phyloP scores from a whole-genome alignment of 1,140 invertebrate genomes.

The Drosophila bocqueti region DNA sequence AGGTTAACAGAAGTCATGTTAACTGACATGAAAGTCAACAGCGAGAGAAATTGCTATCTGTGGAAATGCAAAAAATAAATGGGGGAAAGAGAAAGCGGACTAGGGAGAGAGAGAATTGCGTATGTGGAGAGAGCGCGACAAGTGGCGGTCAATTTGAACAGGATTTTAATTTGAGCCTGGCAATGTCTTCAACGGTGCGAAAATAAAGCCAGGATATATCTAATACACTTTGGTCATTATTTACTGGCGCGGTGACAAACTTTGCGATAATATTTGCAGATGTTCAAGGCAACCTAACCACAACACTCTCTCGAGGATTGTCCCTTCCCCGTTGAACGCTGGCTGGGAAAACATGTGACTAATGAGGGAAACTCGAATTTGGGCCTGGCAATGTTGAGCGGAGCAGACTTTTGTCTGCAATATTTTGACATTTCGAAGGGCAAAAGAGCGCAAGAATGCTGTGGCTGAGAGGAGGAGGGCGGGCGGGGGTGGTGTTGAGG shows the following conservation, averaged over 20 bases:
- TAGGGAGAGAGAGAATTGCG: conserved; percentile 11
- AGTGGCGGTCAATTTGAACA: conserved; percentile 48
- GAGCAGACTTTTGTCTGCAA: conserved; percentile 65
- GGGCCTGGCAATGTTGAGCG: conserved; percentile 46
- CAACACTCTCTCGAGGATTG: background rate
- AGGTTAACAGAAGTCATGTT: conserved; percentile 28
- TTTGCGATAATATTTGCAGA: background rate
- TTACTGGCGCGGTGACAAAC: background rate
- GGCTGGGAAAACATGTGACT: conserved; percentile 67
- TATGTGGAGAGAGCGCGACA: conserved; percentile 31
- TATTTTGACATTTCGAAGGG: conserved; percentile 82
- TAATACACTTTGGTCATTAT: background rate
- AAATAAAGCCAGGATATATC: background rate
- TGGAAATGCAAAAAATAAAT: background rate
- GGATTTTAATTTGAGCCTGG: conserved; percentile 3
- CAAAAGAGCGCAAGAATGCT: conserved; percentile 53
- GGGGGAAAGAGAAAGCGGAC: background rate
- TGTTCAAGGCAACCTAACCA: background rate
- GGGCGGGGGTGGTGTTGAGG: background rate
- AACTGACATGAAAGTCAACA: conserved; percentile 26
- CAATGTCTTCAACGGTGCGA: background rate
- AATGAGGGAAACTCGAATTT: conserved; percentile 20
- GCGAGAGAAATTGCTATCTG: background rate
- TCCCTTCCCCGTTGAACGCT: background rate
- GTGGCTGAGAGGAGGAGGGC: background rate